Base-by-base conservation (phyloP, 2,888 invertebrate species). In the Caenorhabditis plicata region DNA sequence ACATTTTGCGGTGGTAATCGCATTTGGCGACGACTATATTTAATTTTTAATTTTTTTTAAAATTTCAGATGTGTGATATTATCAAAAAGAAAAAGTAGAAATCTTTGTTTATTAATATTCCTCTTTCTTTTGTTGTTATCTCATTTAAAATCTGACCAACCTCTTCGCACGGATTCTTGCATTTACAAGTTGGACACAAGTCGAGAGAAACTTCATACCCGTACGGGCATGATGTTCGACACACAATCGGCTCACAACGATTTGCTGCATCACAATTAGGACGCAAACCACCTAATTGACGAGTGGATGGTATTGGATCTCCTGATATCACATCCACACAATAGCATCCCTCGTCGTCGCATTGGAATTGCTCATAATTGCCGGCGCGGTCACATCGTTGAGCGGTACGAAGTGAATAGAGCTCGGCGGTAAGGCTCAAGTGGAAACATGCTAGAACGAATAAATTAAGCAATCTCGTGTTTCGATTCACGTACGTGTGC, bases 141-240 rank as follows among this genome's bases (percentile, higher is more conserved):
- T n/a, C n/a, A n/a, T n/a, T n/a, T n/a, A n/a, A n/a, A n/a, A n/a
- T n/a, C n/a, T n/a, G n/a, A 32, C 26, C 13, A 13, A 52, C 56
- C 19, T 70, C 67, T 26, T 51, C 33, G 41, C 78, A 78, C 9
- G 76, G 74, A 51, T 77, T 73, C 8, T 45, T 48, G 47, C 78
- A 78, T 20, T 57, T 51, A 49, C 78, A 78, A 0, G 74, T 70
- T 11, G 67, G 66, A 58, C 78, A 78, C 0, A 73, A 75, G 20
- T 67, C 60, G 2, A 49, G 27, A 29, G 68, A 70, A 17, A 51
- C 44, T 27, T 71, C 67, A 47, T 49, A 68, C 3, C 77, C 77
- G 45, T 63, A 69, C 2, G 67, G 53, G 32, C 77, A 77, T 8
- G 45, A 48, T 0, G 53, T 52, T 42, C 55, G 58, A 33, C 68